phyloP scores from a whole-genome alignment of 2,113 vertebrate genomes.

The Alligator mississippiensis region DNA sequence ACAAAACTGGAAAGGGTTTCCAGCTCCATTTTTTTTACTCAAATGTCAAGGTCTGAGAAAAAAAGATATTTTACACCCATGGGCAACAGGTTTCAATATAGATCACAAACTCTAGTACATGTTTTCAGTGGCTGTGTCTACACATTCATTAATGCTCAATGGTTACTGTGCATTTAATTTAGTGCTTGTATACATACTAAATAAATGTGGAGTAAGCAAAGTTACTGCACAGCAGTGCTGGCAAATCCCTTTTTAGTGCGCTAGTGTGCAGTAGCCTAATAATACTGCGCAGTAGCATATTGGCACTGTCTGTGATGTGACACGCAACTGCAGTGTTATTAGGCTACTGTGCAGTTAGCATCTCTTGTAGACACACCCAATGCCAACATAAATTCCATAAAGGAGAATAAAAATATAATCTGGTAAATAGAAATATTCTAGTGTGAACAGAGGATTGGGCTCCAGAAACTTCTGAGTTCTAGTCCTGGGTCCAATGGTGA shows the following conservation, averaged over 20 bases:
- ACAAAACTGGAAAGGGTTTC: background rate
- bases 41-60: background rate
- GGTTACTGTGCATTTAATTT: too few relatives aligned
- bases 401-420: background rate
- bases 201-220: too few relatives aligned
- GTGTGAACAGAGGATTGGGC: fast-evolving
- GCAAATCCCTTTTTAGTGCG: too few relatives aligned
- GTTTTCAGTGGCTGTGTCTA: background rate
- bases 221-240: too few relatives aligned
- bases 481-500: background rate
- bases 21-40: background rate
- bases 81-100: background rate
- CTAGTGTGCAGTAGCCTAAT: too few relatives aligned
- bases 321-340: too few relatives aligned
- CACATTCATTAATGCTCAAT: background rate
- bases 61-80: background rate
- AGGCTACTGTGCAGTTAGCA: too few relatives aligned
- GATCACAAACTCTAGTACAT: background rate
- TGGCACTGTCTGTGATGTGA: too few relatives aligned
- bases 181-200: too few relatives aligned
- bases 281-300: too few relatives aligned
- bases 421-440: background rate
- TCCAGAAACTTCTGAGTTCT: background rate
- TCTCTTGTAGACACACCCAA: too few relatives aligned
- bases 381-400: background rate